phyloP scores from a whole-genome alignment of 2,797 vertebrate species.

The Poeciliopsis turneri region DNA sequence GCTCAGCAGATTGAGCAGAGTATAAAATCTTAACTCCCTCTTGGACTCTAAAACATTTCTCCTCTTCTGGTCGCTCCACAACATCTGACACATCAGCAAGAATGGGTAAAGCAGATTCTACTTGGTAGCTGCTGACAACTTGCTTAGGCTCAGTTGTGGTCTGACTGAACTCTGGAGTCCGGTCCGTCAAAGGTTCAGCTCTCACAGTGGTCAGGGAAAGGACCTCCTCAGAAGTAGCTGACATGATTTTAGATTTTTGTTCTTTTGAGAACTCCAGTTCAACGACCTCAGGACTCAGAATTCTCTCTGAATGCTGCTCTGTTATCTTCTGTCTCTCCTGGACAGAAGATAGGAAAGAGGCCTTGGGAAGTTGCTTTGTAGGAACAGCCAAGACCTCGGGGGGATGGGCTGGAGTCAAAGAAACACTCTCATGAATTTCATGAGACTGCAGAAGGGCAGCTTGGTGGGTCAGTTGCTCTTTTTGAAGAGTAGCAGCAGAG shows the following conservation, averaged over 20 bases:
- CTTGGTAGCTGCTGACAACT: slow-evolving; percentile 61
- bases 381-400: slow-evolving; percentile 62
- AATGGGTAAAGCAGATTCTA: slow-evolving; percentile 62
- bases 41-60: slow-evolving; percentile 69
- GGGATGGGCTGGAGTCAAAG: slow-evolving; percentile 52
- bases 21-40: slow-evolving; percentile 80
- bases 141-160: slow-evolving; percentile 66
- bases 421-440: slow-evolving; percentile 75
- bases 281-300: slow-evolving; percentile 75
- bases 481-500: slow-evolving; percentile 75
- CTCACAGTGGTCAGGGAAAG: slow-evolving; percentile 65
- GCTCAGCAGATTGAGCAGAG: slow-evolving; percentile 68
- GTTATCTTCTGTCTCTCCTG: slow-evolving; percentile 76
- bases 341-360: slow-evolving; percentile 75
- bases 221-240: slow-evolving; percentile 75
- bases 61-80: slow-evolving; percentile 56
- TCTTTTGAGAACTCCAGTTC: slow-evolving; percentile 67
- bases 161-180: slow-evolving; percentile 37
- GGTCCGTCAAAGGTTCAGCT: slow-evolving; percentile 48
- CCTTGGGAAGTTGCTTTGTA: slow-evolving; percentile 68
- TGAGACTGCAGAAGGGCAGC: slow-evolving; percentile 77
- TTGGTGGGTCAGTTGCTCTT: slow-evolving; percentile 76
- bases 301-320: slow-evolving; percentile 77
- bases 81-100: slow-evolving; percentile 61
- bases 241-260: slow-evolving; percentile 62